A percentile compares a stretch with the other conserved stretches of the same genome.
phyloP scores from a whole-genome alignment of 2,113 vertebrate genomes.

The Lota lota region DNA sequence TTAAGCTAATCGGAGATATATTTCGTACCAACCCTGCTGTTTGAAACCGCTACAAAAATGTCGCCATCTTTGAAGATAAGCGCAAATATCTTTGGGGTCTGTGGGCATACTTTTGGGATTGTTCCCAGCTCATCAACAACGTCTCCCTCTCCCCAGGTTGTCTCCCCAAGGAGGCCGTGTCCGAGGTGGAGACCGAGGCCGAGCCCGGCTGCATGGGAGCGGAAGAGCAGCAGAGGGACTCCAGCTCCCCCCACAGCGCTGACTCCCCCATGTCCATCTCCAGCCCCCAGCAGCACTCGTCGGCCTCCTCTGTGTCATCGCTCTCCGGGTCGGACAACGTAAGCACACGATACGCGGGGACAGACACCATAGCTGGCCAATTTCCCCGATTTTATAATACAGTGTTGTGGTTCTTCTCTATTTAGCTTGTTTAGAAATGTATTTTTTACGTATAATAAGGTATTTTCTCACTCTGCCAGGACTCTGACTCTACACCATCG shows the following conservation, averaged over 20 bases:
- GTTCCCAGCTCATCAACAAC: no score
- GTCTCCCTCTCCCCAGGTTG: neutral
- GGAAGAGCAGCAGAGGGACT: conserved; percentile 75
- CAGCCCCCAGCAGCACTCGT: conserved; percentile 83
- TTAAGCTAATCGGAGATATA: no score
- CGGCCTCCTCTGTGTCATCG: conserved; percentile 89
- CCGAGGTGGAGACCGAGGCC: conserved; percentile 29
- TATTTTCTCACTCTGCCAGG: conserved; percentile 64
- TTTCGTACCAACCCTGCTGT: no score
- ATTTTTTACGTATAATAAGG: neutral
- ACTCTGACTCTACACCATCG: conserved; percentile 88
- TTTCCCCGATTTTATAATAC: neutral
- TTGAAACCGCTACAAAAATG: no score
- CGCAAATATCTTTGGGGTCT: no score
- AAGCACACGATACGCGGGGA: conserved; percentile 50
- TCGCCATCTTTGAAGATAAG: no score
- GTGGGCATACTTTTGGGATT: no score
- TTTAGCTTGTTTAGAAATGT: neutral
- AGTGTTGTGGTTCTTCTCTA: neutral
- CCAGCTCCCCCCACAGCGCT: conserved; percentile 77
- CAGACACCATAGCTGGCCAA: neutral
- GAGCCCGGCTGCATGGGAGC: conserved; percentile 35
- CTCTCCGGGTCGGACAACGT: conserved; percentile 94
- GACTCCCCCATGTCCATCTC: conserved; percentile 84
- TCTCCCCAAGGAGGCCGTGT: conserved; percentile 29